These are phyloP conservation scores for Aphelinus atriplicis DNA, from an alignment of 1,140 invertebrate genomes.

Conservation along the genomic window DNA sequence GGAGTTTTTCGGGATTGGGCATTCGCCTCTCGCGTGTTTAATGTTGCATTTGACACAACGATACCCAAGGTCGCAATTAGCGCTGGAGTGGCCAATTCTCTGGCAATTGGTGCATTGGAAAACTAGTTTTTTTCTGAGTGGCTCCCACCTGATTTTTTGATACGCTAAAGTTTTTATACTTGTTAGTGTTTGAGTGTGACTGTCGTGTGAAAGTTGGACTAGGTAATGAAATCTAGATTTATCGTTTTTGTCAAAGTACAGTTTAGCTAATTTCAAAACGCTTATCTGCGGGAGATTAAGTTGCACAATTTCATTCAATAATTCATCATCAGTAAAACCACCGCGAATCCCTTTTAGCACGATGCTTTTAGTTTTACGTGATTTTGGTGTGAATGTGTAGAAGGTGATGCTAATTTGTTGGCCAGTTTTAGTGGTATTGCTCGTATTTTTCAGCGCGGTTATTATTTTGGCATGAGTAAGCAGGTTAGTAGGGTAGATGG, in stretches of 20 bases:
- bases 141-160: constrained; percentile 37
- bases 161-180: background rate
- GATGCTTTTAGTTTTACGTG: background rate
- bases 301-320: background rate
- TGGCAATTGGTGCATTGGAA: constrained; percentile 42
- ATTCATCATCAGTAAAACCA: background rate
- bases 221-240: background rate
- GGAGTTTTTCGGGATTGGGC: background rate
- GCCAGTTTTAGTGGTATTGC: too few species aligned
- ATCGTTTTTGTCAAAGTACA: background rate
- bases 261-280: background rate
- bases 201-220: background rate
- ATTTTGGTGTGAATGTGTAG: constrained; percentile 3
- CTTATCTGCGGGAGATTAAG: background rate
- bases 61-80: constrained; percentile 12
- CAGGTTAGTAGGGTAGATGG: too few species aligned
- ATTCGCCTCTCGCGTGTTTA: constrained; percentile 27
- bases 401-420: too few species aligned
- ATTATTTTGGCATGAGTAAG: too few species aligned
- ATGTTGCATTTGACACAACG: constrained; percentile 37
- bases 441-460: too few species aligned
- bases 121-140: constrained; percentile 12
- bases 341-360: constrained; percentile 6
- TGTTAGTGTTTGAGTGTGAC: background rate
- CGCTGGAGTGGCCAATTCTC: constrained; percentile 31